Conservation (phyloP, 1,140 invertebrate genomes). For the Vollenhovia emeryi region DNA sequence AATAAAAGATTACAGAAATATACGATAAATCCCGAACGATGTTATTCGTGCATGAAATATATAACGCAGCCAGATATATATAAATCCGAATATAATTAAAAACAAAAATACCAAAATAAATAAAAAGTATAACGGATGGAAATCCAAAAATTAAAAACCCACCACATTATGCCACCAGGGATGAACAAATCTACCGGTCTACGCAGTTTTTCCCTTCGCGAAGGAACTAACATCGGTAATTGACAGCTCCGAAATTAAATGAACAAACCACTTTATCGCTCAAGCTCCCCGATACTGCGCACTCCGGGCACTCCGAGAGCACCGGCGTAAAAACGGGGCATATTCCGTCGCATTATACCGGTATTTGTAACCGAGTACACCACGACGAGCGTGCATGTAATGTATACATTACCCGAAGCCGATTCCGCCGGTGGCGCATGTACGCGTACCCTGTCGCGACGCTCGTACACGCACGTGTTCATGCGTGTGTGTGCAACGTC, state of each 20-base stretch:
- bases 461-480: background rate
- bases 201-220: background rate
- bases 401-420: slow-evolving; percentile 52
- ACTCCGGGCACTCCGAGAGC: background rate
- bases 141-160: background rate
- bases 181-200: background rate
- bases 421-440: slow-evolving; percentile 35
- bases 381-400: slow-evolving; percentile 36
- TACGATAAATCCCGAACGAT: background rate
- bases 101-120: background rate
- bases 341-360: slow-evolving; percentile 49
- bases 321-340: slow-evolving; percentile 34
- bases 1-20: background rate
- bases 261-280: background rate
- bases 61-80: background rate
- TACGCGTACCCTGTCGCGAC: slow-evolving; percentile 45
- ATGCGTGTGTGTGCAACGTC: background rate
- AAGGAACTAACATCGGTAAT: background rate
- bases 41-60: background rate
- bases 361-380: slow-evolving; percentile 45
- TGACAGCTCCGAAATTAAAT: slow-evolving; percentile 11
- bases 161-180: background rate
- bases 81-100: background rate
- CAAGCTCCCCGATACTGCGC: background rate
- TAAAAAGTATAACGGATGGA: background rate